Evolutionary conservation across 2,888 invertebrate species (phyloP).

Genomic region (Metopia argyrocephala): DNA sequence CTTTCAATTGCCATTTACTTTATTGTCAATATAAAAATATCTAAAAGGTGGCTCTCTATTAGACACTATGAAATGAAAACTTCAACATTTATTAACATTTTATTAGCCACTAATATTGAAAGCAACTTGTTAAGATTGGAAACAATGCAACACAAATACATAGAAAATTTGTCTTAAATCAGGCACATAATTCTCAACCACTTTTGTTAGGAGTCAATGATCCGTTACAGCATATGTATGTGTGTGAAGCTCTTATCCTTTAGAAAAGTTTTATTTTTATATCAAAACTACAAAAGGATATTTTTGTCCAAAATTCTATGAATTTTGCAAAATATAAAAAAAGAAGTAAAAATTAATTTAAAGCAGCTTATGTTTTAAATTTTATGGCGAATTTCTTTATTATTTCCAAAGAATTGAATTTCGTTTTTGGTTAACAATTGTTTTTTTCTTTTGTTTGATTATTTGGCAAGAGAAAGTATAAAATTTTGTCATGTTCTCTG

Average conservation of each 20-base stretch:
- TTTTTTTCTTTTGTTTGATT: background rate
- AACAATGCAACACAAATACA: background rate
- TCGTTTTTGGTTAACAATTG: background rate
- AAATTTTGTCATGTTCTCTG: conserved; percentile 37
- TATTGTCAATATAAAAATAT: conserved; percentile 46
- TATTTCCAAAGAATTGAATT: background rate
- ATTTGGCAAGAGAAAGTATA: background rate
- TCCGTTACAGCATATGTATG: conserved; percentile 34
- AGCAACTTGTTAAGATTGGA: conserved; percentile 25
- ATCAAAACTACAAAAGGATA: background rate
- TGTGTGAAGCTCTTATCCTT: background rate
- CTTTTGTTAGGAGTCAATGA: conserved; percentile 45
- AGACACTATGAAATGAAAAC: conserved; percentile 15
- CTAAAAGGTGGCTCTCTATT: conserved; percentile 41
- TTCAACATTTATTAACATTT: conserved; percentile 50
- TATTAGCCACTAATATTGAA: conserved; percentile 52
- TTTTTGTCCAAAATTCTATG: background rate
- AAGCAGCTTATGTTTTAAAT: conserved; percentile 27
- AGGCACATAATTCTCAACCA: conserved; percentile 33
- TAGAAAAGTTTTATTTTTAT: background rate
- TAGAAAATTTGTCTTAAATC: conserved; percentile 17
- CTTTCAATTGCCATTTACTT: conserved; percentile 55
- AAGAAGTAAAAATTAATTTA: conserved; percentile 37
- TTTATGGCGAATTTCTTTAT: background rate
- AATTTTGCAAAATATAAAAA: background rate